Conservation (phyloP, 1,140 invertebrate species). For the Monochamus saltuarius region DNA sequence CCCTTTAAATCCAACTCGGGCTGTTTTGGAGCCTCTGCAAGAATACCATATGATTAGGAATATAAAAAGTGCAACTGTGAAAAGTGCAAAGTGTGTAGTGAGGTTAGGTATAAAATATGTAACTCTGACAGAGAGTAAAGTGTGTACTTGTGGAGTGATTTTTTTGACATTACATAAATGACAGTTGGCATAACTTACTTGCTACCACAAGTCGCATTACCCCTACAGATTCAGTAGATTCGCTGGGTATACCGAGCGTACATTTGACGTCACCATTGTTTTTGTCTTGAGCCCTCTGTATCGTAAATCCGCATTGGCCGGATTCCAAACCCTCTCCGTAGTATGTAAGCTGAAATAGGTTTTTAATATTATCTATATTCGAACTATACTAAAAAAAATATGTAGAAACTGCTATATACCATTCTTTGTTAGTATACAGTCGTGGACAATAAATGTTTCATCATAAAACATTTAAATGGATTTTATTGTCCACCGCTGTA, state of each 20-base stretch:
- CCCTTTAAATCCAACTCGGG: constrained; percentile 59
- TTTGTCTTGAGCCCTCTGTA: constrained; percentile 60
- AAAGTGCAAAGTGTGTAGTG: no score
- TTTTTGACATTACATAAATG: no score
- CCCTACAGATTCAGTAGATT: constrained; percentile 58
- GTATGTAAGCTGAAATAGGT: constrained; percentile 52
- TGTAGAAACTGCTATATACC: no score
- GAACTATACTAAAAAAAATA: background rate
- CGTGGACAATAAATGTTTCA: background rate
- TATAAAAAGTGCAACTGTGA: no score
- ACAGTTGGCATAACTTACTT: constrained; percentile 68
- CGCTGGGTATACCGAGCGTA: constrained; percentile 56
- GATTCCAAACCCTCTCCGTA: constrained; percentile 57
- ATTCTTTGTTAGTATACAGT: no score
- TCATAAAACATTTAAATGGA: no score
- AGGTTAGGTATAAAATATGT: no score
- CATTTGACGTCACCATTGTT: constrained; percentile 71
- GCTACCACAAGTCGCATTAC: constrained; percentile 67
- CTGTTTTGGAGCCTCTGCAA: constrained; percentile 60
- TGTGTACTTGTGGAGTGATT: no score
- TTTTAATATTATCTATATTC: background rate
- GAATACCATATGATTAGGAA: background rate
- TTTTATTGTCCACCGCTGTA: constrained; percentile 1
- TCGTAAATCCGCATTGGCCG: constrained; percentile 69
- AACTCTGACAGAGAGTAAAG: no score